Evolutionary conservation across 2,113 vertebrate species (phyloP).

Genomic region (Emydocephalus ijimae): DNA sequence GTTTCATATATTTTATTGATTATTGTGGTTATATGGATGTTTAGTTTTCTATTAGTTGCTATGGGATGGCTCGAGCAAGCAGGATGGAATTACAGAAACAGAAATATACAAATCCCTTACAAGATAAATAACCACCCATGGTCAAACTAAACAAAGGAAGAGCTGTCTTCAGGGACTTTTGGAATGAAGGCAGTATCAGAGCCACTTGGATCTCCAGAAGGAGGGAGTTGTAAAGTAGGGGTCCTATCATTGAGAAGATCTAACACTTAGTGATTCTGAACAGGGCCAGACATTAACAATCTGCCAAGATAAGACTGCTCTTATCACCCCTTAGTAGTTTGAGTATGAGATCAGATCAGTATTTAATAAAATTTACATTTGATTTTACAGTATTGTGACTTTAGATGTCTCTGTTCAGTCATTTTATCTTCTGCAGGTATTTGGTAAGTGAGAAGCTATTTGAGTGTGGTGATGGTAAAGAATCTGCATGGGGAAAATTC

Average conservation of each 20-base stretch:
- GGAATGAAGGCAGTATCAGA: background rate
- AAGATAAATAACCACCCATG: background rate
- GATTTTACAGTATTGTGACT: background rate
- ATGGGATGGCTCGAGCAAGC: background rate
- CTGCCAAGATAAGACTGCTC: background rate
- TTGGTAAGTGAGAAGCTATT: background rate
- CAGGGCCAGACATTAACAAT: background rate
- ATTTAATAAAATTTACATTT: background rate
- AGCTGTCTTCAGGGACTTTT: background rate
- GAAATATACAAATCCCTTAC: background rate
- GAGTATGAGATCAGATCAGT: background rate
- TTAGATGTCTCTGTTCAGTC: background rate
- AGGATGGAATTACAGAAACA: background rate
- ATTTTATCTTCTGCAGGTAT: background rate
- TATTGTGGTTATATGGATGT: background rate
- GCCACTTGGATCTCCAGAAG: background rate
- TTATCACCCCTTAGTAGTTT: background rate
- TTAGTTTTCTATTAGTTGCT: background rate
- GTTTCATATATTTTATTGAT: background rate
- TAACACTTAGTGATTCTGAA: background rate
- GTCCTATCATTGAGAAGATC: background rate
- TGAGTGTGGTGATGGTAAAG: background rate
- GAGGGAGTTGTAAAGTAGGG: background rate
- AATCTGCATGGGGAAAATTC: background rate
- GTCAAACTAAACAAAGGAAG: background rate